These are phyloP conservation scores for Drosophila melanocephala DNA, from an alignment of 2,888 invertebrate genomes.

Conservation along the genomic window DNA sequence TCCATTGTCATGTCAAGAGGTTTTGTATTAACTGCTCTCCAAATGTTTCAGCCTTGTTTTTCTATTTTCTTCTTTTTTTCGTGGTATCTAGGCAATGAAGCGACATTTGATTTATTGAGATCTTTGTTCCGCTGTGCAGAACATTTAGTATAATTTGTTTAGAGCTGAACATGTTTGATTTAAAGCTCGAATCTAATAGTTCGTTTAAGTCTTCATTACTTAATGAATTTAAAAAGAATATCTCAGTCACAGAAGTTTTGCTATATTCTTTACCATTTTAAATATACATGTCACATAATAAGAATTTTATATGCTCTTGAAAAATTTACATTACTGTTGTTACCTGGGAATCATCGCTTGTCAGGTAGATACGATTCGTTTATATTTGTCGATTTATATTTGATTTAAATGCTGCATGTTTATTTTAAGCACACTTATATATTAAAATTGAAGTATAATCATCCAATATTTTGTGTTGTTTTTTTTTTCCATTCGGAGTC, in stretches of 20 bases:
- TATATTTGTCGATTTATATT: background rate
- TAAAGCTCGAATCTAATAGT: background rate
- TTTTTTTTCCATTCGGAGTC: background rate
- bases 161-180: background rate
- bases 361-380: background rate
- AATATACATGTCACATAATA: background rate
- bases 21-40: slow-evolving; percentile 14
- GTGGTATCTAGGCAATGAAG: slow-evolving; percentile 14
- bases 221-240: background rate
- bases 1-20: slow-evolving; percentile 44
- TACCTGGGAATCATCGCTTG: background rate
- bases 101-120: slow-evolving; percentile 67
- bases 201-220: background rate
- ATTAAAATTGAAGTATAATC: background rate
- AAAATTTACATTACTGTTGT: background rate
- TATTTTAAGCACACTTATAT: background rate
- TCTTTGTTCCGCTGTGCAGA: slow-evolving; percentile 10
- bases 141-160: background rate
- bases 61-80: slow-evolving; percentile 2
- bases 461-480: background rate
- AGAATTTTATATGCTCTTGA: background rate
- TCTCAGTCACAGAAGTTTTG: background rate
- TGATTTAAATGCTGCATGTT: background rate
- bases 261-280: background rate
- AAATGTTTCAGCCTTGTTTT: slow-evolving; percentile 31